Percentiles rank a stretch among this genome's conserved stretches.
phyloP scores from a whole-genome alignment of 2,888 invertebrate species.

The Apamea sordens region DNA sequence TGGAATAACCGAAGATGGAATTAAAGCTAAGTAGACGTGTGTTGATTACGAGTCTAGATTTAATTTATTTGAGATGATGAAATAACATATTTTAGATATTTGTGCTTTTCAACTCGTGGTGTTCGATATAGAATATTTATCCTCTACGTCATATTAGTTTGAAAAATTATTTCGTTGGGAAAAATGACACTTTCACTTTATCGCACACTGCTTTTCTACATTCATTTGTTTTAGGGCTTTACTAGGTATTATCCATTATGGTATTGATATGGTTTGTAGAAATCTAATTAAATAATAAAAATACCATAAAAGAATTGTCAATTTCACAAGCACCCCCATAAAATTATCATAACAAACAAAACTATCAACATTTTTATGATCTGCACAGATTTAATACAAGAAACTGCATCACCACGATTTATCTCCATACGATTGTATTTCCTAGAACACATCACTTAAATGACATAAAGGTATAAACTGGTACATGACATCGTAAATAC shows the following conservation, averaged over 20 bases:
- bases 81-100: not conserved
- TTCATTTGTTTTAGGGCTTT: not conserved
- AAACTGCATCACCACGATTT: constrained; percentile 52
- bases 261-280: not conserved
- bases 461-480: constrained; percentile 63
- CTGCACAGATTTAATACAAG: constrained; percentile 54
- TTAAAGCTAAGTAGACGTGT: constrained; percentile 51
- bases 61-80: constrained; percentile 14
- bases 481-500: constrained; percentile 75
- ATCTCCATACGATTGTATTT: constrained; percentile 65
- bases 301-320: constrained; percentile 33
- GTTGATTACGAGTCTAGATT: constrained; percentile 40
- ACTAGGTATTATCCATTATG: not conserved
- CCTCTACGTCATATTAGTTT: not conserved
- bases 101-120: not conserved
- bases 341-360: constrained; percentile 65
- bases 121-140: not conserved
- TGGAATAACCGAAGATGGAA: constrained; percentile 51
- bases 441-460: constrained; percentile 64
- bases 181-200: not conserved
- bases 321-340: constrained; percentile 40
- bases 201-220: not conserved
- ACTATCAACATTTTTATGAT: constrained; percentile 65
- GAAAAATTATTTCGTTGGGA: not conserved
- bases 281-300: constrained; percentile 1